Conservation (phyloP, 2,113 vertebrate species). For the Notothenia coriiceps region DNA sequence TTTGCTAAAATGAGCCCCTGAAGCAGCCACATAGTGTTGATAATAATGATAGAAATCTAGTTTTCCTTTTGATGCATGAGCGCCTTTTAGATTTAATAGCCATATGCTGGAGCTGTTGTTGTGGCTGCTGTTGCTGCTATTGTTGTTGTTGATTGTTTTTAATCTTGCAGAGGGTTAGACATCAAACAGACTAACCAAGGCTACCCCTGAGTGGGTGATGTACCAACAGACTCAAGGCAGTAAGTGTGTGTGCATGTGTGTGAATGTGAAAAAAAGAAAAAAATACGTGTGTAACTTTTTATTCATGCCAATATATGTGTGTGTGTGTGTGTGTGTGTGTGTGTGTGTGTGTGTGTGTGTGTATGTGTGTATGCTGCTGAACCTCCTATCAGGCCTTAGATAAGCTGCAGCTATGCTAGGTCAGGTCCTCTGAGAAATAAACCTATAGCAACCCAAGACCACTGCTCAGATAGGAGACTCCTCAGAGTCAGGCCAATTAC, state of each 20-base stretch:
- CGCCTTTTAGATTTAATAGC: slow-evolving; percentile 70
- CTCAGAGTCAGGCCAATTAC: slow-evolving; percentile 48
- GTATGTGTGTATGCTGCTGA: slow-evolving; percentile 15
- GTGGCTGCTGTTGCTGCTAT: slow-evolving; percentile 55
- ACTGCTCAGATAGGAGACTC: slow-evolving; percentile 33
- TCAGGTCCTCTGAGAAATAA: slow-evolving; percentile 52
- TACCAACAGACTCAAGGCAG: slow-evolving; percentile 1
- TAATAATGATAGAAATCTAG: slow-evolving; percentile 75
- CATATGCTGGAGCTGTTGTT: slow-evolving; percentile 67
- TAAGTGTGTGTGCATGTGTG: not conserved
- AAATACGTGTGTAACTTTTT: too few species aligned
- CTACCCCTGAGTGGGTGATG: slow-evolving; percentile 48
- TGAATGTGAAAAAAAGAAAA: not conserved
- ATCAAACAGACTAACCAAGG: slow-evolving; percentile 62
- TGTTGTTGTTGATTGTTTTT: slow-evolving; percentile 73
- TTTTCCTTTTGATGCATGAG: slow-evolving; percentile 76
- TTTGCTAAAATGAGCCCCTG: slow-evolving; percentile 67
- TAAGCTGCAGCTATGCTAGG: slow-evolving; percentile 48
- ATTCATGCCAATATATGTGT: not conserved
- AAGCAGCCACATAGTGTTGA: slow-evolving; percentile 63
- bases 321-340: not conserved
- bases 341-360: not conserved
- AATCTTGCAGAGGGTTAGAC: slow-evolving; percentile 60
- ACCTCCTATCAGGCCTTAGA: slow-evolving; percentile 30
- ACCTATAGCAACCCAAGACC: slow-evolving; percentile 42